These are phyloP conservation scores for Macaria liturata DNA, from an alignment of 2,888 invertebrate genomes.

Conservation along the genomic window DNA sequence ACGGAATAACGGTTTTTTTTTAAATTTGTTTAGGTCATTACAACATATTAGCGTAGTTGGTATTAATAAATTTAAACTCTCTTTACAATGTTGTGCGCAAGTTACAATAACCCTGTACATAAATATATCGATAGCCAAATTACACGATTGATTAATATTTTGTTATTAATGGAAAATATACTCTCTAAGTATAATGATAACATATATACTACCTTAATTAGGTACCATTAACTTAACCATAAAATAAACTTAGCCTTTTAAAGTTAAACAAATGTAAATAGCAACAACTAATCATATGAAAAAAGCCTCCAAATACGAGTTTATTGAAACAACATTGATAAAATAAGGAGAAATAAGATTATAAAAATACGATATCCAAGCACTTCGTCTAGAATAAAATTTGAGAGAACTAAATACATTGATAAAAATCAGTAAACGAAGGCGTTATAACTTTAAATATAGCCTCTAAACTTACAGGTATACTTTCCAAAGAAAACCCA, in stretches of 20 bases:
- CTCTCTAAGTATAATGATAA: slow-evolving; percentile 34
- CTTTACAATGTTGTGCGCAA: no score
- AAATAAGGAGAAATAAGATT: slow-evolving; percentile 55
- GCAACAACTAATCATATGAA: slow-evolving; percentile 70
- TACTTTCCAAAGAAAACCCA: slow-evolving; percentile 28
- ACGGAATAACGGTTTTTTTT: no score
- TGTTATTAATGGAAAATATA: slow-evolving; percentile 32
- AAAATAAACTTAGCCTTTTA: slow-evolving; percentile 61
- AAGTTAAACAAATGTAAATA: slow-evolving; percentile 77
- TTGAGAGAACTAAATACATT: slow-evolving; percentile 46
- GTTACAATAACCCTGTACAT: no score
- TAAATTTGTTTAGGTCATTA: no score
- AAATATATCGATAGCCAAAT: slow-evolving; percentile 31
- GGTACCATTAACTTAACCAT: slow-evolving; percentile 45
- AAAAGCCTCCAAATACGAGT: slow-evolving; percentile 73
- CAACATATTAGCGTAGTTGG: no score
- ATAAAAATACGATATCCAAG: slow-evolving; percentile 32
- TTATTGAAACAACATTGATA: slow-evolving; percentile 59
- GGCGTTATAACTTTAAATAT: slow-evolving; percentile 51
- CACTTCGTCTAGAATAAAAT: slow-evolving; percentile 46
- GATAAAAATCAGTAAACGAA: slow-evolving; percentile 41
- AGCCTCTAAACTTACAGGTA: slow-evolving; percentile 57
- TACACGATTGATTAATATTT: slow-evolving; percentile 27
- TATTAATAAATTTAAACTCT: no score
- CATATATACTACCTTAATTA: slow-evolving; percentile 32